Percentiles rank a stretch among this genome's conserved stretches.
Evolutionary conservation across 2,113 vertebrate species (phyloP).

Genomic region (Gymnobelideus leadbeateri): DNA sequence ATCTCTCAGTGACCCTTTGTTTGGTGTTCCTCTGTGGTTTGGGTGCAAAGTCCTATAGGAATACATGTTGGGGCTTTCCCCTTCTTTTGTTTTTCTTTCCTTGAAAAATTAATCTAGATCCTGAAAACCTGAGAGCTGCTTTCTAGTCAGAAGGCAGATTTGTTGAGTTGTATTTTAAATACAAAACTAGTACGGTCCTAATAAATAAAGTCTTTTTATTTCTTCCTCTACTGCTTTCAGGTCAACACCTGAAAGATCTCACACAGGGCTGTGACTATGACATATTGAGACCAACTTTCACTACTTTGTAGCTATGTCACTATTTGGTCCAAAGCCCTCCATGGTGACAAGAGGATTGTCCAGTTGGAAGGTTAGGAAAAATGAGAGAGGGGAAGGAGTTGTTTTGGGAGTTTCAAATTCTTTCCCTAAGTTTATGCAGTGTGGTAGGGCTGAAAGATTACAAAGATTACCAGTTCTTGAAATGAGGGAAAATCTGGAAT

Average conservation of each 20-base stretch:
- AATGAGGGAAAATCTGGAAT: not conserved
- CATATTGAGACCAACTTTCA: not conserved
- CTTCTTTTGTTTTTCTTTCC: not conserved
- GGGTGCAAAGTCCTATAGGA: not conserved
- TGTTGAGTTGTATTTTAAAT: not conserved
- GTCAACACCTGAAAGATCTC: not conserved
- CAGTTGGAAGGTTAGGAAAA: not conserved
- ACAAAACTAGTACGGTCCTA: not conserved
- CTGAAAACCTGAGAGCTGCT: not conserved
- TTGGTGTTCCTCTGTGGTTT: not conserved
- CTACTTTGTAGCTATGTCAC: not conserved
- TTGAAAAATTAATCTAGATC: not conserved
- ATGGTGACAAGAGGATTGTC: not conserved
- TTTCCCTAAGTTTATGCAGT: not conserved
- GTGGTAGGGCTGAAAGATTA: not conserved
- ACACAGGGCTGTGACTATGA: not conserved
- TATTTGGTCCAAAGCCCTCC: not conserved
- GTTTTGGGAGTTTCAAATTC: not conserved
- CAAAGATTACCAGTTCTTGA: not conserved
- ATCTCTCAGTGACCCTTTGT: not conserved
- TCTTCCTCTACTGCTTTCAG: not conserved
- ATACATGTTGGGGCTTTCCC: not conserved
- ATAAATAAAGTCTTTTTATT: not conserved
- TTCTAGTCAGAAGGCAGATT: not conserved
- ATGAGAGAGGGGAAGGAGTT: not conserved